Evolutionary conservation across 2,888 invertebrate species (phyloP), one percentile per base, ranked within the genome.

Genomic region (Ptilodon capucinus): DNA sequence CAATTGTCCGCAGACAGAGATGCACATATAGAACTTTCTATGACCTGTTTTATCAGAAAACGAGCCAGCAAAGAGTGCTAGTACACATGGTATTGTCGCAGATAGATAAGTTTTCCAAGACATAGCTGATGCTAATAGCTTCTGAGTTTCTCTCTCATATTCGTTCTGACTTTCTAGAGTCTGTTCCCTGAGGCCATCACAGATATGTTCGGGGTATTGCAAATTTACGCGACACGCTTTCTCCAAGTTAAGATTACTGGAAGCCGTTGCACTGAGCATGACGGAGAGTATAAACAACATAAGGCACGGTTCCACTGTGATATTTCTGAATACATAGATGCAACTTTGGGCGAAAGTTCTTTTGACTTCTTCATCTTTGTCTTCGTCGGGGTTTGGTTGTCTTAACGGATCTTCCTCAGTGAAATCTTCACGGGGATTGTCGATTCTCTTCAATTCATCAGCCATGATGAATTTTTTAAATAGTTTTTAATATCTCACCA

Each of bases 211-310:
- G 0, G 94, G 90, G 64, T 93, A 96, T 16, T 92, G 93, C 51
- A 97, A 86, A 74, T 96, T 97, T 0, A 97, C 96, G 13, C 96
- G 87, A 71, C 97, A 97, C 0, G 96, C 96, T 76, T 97, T 97
- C 74, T 96, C 96, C 58, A 97, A 87, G 72, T 94, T 95, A 8
- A 97, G 83, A 81, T 97, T 97, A 76, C 96, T 96, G 2, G 95
- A 94, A 17, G 96, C 95, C 47, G 95, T 72, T 38, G 93, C 92
- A 0, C 94, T 93, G n/a, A 93, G 63, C 16, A 93, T 75, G 0
- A 57, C 51, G 0, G 76, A 46, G 16, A 81, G 17, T 0, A 86
- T 51, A 30, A 84, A 85, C 3, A 86, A 11, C 0, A 79, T 48
- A 63, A 82, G 72, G 1, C 73, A 64, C 7, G 89, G 89, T 44